Evolutionary conservation across 2,888 invertebrate genomes (phyloP), one percentile per base, ranked within the genome.

Genomic region (Teleiodes luculella): DNA sequence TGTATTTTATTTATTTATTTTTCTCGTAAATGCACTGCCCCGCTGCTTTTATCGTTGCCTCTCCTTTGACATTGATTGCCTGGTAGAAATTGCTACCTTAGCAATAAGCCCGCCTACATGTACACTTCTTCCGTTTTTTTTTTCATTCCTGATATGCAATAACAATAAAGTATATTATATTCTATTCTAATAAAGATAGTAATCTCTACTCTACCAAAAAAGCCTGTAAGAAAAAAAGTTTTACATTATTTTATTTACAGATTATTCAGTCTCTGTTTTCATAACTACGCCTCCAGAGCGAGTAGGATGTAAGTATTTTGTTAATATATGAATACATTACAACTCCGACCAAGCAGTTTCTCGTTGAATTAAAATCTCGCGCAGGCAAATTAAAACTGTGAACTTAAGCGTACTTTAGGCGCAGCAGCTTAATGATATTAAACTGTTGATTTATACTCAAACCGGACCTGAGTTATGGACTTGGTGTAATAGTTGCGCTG

Each of bases 381-480:
- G 73, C 74, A 67, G 68, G 78, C 73, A 72, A 84, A 84, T 84
- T 83, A 83, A 84, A 84, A 79, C 72, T 66, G 67, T 70, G 63
- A 73, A 83, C 76, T 82, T 83, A 78, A 78, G 79, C 80, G 76
- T 70, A 75, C 78, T 80, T 77, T 80, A 79, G 80, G 79, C 80
- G 73, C 69, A 74, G 73, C 73, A 68, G 76, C 74, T 78, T 82
- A 80, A 80, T 82, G 67, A 77, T 84, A 85, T 84, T 84, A 85
- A 80, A 80, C 71, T 78, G 76, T 74, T 84, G 83, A 84, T 84
- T 84, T 84, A 84, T 83, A 78, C 66, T 77, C 77, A 74, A 71
- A 68, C 68, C 64, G 61, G 68, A 60, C 65, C 61, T 72, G 71
- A 78, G 64, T 75, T 75, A 78, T 60, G 66, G 62, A 60, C 57